Evolutionary conservation across 2,888 invertebrate species (phyloP).

Genomic region (Tetropium fuscum): DNA sequence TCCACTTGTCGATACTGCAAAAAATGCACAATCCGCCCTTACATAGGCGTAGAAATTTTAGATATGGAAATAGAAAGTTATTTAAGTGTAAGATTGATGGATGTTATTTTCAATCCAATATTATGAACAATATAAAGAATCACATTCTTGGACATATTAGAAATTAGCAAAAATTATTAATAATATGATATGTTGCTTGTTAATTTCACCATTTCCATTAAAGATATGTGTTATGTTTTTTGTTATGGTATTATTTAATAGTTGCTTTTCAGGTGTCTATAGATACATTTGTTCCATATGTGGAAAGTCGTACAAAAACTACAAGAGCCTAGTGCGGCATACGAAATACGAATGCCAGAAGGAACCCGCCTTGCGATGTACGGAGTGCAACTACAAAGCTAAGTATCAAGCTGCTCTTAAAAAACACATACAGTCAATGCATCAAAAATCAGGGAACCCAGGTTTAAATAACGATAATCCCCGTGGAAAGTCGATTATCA

Average conservation of each 20-base stretch:
- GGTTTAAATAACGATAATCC: not conserved
- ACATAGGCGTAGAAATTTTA: too few species aligned
- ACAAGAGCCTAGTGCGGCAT: slow-evolving; percentile 26
- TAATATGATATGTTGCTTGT: too few species aligned
- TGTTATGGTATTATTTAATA: slow-evolving; percentile 1
- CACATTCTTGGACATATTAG: too few species aligned
- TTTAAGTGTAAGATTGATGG: too few species aligned
- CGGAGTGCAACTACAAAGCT: slow-evolving; percentile 40
- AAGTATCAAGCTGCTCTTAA: slow-evolving; percentile 47
- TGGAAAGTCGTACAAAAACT: slow-evolving; percentile 30
- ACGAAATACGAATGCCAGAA: slow-evolving; percentile 37
- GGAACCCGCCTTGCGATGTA: slow-evolving; percentile 41
- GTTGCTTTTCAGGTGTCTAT: slow-evolving; percentile 8
- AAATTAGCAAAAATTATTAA: too few species aligned
- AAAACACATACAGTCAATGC: slow-evolving; percentile 40
- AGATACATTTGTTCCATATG: slow-evolving; percentile 26
- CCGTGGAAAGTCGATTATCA: too few species aligned
- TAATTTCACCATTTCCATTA: too few species aligned
- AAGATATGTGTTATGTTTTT: not conserved
- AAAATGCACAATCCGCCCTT: not conserved
- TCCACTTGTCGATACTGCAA: too few species aligned
- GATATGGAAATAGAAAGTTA: too few species aligned
- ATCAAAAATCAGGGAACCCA: not conserved
- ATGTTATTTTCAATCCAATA: too few species aligned
- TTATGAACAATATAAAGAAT: too few species aligned